Percentiles rank a stretch among this genome's conserved stretches.
phyloP scores from a whole-genome alignment of 2,797 vertebrate genomes.

The Dicrostonyx torquatus region DNA sequence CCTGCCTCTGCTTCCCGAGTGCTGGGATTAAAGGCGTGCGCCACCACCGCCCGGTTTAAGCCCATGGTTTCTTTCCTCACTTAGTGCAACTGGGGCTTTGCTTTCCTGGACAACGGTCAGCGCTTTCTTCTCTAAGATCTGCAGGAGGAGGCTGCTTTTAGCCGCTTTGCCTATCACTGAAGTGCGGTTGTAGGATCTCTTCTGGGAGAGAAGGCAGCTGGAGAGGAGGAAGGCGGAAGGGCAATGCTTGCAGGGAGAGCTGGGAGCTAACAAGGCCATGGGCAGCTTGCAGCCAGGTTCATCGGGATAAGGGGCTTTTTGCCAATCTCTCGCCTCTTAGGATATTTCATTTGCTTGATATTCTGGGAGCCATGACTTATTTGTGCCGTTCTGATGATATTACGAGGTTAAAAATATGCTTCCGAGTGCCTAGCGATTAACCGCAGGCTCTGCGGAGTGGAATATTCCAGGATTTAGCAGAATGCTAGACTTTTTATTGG shows the following conservation, averaged over 20 bases:
- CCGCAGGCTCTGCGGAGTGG: slow-evolving; percentile 47
- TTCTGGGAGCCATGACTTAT: slow-evolving; percentile 51
- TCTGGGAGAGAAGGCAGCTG: slow-evolving; percentile 67
- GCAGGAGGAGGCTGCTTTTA: slow-evolving; percentile 66
- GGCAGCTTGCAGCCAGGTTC: neutral
- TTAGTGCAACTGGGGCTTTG: neutral
- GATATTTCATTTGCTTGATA: slow-evolving; percentile 21
- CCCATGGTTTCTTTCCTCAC: slow-evolving; percentile 17
- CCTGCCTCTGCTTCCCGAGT: too few species aligned
- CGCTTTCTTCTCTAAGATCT: slow-evolving; percentile 54
- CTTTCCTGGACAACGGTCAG: slow-evolving; percentile 40
- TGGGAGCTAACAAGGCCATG: slow-evolving; percentile 6
- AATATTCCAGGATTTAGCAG: slow-evolving; percentile 61
- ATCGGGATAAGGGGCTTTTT: neutral
- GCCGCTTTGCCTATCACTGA: slow-evolving; percentile 73
- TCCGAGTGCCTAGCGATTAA: slow-evolving; percentile 66
- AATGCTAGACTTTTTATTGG: neutral
- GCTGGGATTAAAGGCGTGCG: too few species aligned
- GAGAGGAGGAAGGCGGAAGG: slow-evolving; percentile 58
- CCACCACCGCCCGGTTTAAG: too few species aligned
- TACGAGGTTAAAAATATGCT: slow-evolving; percentile 61
- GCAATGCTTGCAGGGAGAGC: slow-evolving; percentile 18
- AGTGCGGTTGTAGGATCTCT: slow-evolving; percentile 57
- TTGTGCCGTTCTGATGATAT: slow-evolving; percentile 49
- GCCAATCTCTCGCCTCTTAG: neutral